A percentile compares a stretch with the other conserved stretches of the same genome.
These are phyloP conservation scores for Palythoa caribaeorum DNA, from an alignment of 92 coral and sea anemone species.

Conservation along the genomic window DNA sequence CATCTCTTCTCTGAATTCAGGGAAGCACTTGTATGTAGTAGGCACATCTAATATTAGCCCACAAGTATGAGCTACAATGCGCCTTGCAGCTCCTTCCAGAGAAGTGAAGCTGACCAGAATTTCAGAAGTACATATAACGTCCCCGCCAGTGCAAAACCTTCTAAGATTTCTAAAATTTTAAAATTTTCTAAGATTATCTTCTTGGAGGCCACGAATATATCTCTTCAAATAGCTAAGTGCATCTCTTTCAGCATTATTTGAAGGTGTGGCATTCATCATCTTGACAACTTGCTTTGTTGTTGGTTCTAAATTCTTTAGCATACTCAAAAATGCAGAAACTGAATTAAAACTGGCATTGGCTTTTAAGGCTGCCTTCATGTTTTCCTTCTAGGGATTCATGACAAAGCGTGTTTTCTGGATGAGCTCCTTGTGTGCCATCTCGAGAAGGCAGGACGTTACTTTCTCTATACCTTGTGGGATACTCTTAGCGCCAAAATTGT, in stretches of 20 bases:
- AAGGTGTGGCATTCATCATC: slow-evolving; percentile 46
- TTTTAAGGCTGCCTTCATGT: slow-evolving; percentile 15
- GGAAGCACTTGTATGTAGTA: slow-evolving; percentile 53
- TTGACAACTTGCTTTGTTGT: slow-evolving; percentile 62
- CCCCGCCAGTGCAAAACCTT: slow-evolving; percentile 58
- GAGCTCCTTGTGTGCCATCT: slow-evolving; percentile 75
- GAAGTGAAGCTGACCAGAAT: slow-evolving; percentile 44
- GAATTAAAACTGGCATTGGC: slow-evolving; percentile 39
- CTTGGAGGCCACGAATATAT: slow-evolving; percentile 68
- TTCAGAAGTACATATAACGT: slow-evolving; percentile 51
- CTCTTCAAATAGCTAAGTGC: slow-evolving; percentile 60
- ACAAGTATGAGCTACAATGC: slow-evolving; percentile 67
- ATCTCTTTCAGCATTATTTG: slow-evolving; percentile 54
- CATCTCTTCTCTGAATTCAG: slow-evolving; percentile 63
- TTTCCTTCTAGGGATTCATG: slow-evolving; percentile 65
- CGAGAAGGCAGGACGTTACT: slow-evolving; percentile 38
- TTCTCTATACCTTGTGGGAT: slow-evolving; percentile 52
- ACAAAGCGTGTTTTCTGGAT: slow-evolving; percentile 61
- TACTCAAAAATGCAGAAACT: slow-evolving; percentile 36
- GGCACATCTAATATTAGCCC: slow-evolving; percentile 63
- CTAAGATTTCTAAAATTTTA: too few relatives aligned
- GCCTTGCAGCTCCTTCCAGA: slow-evolving; percentile 54
- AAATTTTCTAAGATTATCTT: slow-evolving; percentile 46
- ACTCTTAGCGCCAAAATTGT: slow-evolving; percentile 61
- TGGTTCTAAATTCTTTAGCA: slow-evolving; percentile 61